Evolutionary conservation across 1,140 invertebrate species (phyloP), one percentile per base, ranked within the genome.

Genomic region (Eulimnadia texana): DNA sequence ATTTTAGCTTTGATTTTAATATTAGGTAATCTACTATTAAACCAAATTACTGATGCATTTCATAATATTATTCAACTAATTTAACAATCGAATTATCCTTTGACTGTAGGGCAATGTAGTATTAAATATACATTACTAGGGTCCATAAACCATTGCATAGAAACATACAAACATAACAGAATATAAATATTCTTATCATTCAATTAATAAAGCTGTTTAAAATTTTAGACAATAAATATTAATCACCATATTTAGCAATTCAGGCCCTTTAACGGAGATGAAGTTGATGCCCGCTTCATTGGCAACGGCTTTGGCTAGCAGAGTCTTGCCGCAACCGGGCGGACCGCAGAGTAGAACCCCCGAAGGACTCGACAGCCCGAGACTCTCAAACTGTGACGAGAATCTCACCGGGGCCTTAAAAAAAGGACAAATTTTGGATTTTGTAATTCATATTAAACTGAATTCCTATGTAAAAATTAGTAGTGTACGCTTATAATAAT

Each of bases 251-350:
- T 93, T 97, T 23, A 98, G 74, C 24, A 98, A 73, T 75, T 98
- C 94, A 10, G 94, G 93, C 13, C 94, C 95, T 76, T 97, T 98
- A 11, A 98, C 91, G 16, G 90, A 93, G 65, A 98, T 93, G 67
- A 98, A 97, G 74, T 96, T 97, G 11, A 98, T 87, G 49, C 91
- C 92, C 58, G 91, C 88, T 76, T 97, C 93, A 77, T 97, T 96
- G 3, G 93, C 91, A 58, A 98, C 83, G 27, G 93, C 94, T n/a
- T n/a, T n/a, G n/a, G n/a, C n/a, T n/a, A n/a, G n/a, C n/a, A n/a
- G n/a, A n/a, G n/a, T n/a, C n/a, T 78, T 96, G 47, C 93, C 93
- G 76, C 84, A 87, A 25, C 86, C 91, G n/a, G 94, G 94, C 27
- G 94, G 94, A 19, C 94, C 94, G 74, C 88, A 94, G 2, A 98